Evolutionary conservation across 2,888 invertebrate genomes (phyloP).

Genomic region (Archaeoteleia sp.): DNA sequence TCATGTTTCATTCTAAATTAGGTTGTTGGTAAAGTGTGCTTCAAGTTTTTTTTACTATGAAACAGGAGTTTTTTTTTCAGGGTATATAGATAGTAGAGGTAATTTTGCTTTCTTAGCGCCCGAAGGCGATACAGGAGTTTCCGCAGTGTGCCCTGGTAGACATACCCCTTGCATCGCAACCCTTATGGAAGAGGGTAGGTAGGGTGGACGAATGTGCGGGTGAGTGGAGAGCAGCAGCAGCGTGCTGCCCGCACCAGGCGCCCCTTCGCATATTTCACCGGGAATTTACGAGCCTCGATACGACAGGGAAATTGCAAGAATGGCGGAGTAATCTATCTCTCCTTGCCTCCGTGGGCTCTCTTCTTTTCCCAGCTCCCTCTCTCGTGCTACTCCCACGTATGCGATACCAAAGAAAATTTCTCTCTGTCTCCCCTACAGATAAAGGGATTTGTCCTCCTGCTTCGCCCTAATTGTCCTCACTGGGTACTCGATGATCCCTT

Average conservation of each 20-base stretch:
- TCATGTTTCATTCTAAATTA: conserved; percentile 31
- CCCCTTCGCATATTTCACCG: conserved; percentile 85
- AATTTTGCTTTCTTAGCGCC: conserved; percentile 48
- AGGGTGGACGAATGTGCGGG: conserved; percentile 64
- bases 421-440: conserved; percentile 59
- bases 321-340: conserved; percentile 92
- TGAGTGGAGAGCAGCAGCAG: conserved; percentile 69
- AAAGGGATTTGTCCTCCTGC: conserved; percentile 71
- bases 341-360: conserved; percentile 72
- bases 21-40: conserved; percentile 29
- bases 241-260: conserved; percentile 75
- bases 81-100: conserved; percentile 40
- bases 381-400: conserved; percentile 61
- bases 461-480: conserved; percentile 71
- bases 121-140: conserved; percentile 51
- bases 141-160: conserved; percentile 62
- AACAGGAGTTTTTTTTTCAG: conserved; percentile 26
- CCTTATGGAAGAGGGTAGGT: conserved; percentile 63
- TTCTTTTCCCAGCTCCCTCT: conserved; percentile 64
- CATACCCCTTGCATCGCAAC: conserved; percentile 68
- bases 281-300: conserved; percentile 92
- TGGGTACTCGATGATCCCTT: conserved; percentile 67
- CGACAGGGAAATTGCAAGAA: conserved; percentile 96
- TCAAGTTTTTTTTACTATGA: conserved; percentile 20
- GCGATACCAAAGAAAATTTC: conserved; percentile 53